Evolutionary conservation across 2,888 invertebrate species (phyloP).

Genomic region (Uropetala carovei): DNA sequence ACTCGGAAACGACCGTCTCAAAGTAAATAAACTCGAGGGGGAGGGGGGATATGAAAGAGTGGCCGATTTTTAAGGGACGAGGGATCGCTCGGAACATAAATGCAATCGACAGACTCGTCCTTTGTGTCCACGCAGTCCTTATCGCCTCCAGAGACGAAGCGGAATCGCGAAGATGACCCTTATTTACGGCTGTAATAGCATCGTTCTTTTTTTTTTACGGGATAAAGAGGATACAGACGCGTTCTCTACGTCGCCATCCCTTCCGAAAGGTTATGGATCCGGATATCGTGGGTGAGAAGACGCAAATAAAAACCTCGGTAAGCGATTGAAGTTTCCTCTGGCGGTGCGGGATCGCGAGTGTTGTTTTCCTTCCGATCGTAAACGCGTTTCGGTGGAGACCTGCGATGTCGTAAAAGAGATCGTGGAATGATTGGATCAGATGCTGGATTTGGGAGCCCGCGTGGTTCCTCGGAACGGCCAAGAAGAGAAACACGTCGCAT

Average conservation of each 20-base stretch:
- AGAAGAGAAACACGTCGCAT: not conserved
- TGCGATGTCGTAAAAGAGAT: conserved; percentile 31
- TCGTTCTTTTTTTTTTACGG: not conserved
- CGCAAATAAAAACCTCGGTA: conserved; percentile 26
- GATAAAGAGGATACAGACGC: not conserved
- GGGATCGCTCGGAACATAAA: not conserved
- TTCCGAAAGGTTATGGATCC: not conserved
- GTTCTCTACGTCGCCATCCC: not conserved
- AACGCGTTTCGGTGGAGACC: conserved; percentile 9
- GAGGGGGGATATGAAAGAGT: not conserved
- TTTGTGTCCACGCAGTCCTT: conserved; percentile 40
- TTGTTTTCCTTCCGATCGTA: conserved; percentile 25
- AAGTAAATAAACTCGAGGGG: not conserved
- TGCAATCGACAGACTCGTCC: not conserved
- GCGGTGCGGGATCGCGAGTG: conserved; percentile 22
- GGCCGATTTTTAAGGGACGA: not conserved
- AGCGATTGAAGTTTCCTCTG: conserved; percentile 55
- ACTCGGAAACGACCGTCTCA: not conserved
- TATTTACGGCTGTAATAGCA: not conserved
- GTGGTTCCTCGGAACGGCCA: not conserved
- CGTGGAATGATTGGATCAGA: not conserved
- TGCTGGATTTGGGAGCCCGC: not conserved
- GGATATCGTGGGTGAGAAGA: not conserved
- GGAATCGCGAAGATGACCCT: conserved; percentile 37
- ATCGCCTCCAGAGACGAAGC: conserved; percentile 7